These are phyloP conservation scores for Poeciliopsis gracilis DNA, from an alignment of 2,797 vertebrate genomes.

Conservation along the genomic window DNA sequence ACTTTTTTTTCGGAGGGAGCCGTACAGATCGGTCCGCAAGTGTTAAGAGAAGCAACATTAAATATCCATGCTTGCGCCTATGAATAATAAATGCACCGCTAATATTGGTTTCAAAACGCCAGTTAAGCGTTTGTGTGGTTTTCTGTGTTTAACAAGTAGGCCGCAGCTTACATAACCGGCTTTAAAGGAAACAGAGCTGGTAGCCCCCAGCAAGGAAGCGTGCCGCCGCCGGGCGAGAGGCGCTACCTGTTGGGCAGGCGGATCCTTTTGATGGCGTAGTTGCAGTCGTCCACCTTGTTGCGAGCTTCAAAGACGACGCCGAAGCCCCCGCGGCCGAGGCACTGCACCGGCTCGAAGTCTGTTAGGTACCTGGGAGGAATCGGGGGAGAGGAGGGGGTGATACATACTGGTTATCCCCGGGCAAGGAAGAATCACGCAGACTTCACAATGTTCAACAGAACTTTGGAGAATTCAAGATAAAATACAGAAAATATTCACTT, in stretches of 20 bases:
- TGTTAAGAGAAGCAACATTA: slow-evolving; percentile 7
- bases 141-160: slow-evolving; percentile 1
- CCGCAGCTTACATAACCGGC: slow-evolving; percentile 25
- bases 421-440: slow-evolving; percentile 8
- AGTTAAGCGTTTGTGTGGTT: slow-evolving; percentile 17
- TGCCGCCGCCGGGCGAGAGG: slow-evolving; percentile 6
- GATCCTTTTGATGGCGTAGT: slow-evolving; percentile 99
- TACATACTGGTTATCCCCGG: slow-evolving; percentile 21
- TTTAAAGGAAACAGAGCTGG: slow-evolving; percentile 28
- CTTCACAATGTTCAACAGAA: not conserved
- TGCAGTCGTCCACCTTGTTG: slow-evolving; percentile 99
- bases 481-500: not conserved
- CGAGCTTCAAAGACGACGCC: slow-evolving; percentile 98
- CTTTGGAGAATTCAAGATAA: not conserved
- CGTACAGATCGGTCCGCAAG: not conserved
- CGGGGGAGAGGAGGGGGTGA: not conserved
- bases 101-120: slow-evolving; percentile 24
- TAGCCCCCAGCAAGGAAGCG: slow-evolving; percentile 25
- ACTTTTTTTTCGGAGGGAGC: not conserved
- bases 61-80: slow-evolving; percentile 27
- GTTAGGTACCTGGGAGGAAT: slow-evolving; percentile 87
- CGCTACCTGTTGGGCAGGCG: slow-evolving; percentile 94
- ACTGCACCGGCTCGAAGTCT: slow-evolving; percentile 97
- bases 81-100: slow-evolving; percentile 13
- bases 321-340: slow-evolving; percentile 95